Percentiles rank a stretch among this genome's conserved stretches.
Evolutionary conservation across 2,797 vertebrate species (phyloP).

Genomic region (Apogon talboti): DNA sequence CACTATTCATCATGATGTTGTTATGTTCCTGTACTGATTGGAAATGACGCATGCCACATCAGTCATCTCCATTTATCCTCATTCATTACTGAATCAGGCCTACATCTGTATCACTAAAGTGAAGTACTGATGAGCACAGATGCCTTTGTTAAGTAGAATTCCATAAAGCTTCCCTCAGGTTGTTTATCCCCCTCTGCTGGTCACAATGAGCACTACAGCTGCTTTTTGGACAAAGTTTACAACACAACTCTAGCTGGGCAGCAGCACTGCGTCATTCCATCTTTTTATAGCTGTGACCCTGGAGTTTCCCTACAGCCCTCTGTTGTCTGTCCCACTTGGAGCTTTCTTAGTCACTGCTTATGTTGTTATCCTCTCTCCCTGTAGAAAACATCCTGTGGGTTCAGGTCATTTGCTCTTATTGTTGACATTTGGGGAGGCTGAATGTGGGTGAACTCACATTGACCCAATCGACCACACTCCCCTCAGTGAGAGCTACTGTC

Average conservation of each 20-base stretch:
- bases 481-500: conserved; percentile 71
- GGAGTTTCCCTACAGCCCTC: conserved; percentile 86
- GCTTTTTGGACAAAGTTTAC: conserved; percentile 51
- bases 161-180: conserved; percentile 50
- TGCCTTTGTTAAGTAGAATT: conserved; percentile 31
- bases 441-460: conserved; percentile 82
- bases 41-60: conserved; percentile 68
- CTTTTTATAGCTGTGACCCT: conserved; percentile 87
- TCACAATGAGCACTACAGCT: conserved; percentile 25
- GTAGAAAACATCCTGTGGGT: conserved; percentile 88
- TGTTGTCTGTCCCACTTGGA: conserved; percentile 83
- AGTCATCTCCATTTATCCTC: conserved; percentile 51
- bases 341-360: conserved; percentile 85
- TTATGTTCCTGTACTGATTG: conserved; percentile 69
- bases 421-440: conserved; percentile 83
- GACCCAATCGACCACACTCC: conserved; percentile 69
- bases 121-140: conserved; percentile 31
- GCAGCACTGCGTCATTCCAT: conserved; percentile 79
- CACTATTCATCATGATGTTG: conserved; percentile 66
- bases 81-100: conserved; percentile 48
- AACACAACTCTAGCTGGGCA: conserved; percentile 65
- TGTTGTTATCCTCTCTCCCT: conserved; percentile 84
- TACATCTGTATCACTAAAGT: conserved; percentile 48
- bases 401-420: conserved; percentile 83
- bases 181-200: conserved; percentile 82